Conservation (phyloP, 2,888 invertebrate species). For the Lycocerus yunnanus region DNA sequence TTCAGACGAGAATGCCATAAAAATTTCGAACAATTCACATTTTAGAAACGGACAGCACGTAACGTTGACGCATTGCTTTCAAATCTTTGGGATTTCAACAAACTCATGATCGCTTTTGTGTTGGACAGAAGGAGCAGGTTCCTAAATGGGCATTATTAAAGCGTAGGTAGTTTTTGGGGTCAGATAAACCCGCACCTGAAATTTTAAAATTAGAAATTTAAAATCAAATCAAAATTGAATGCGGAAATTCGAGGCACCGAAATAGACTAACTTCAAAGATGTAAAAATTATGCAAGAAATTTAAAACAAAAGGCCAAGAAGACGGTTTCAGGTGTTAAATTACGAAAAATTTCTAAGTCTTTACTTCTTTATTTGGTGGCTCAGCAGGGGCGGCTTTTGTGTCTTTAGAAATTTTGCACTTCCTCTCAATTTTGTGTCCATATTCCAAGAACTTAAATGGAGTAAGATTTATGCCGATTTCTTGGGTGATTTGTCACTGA, state of each 20-base stretch:
- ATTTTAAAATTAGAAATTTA: neutral
- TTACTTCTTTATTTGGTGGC: neutral
- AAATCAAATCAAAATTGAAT: neutral
- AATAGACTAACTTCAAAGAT: neutral
- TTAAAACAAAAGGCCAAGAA: neutral
- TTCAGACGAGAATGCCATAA: neutral
- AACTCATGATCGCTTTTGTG: constrained; percentile 47
- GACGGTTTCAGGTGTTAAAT: neutral
- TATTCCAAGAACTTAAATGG: neutral
- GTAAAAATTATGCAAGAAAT: neutral
- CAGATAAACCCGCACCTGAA: neutral
- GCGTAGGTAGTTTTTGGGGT: neutral
- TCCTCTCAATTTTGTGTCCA: neutral
- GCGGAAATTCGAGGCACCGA: neutral
- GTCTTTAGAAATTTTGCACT: neutral
- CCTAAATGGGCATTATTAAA: neutral
- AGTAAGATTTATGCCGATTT: neutral
- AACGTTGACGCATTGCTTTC: constrained; percentile 42
- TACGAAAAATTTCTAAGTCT: neutral
- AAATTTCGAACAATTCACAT: constrained; percentile 34
- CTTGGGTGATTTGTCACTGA: neutral
- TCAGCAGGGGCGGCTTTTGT: neutral
- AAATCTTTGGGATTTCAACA: constrained; percentile 46
- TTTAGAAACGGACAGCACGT: constrained; percentile 39
- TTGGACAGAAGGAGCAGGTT: constrained; percentile 16